phyloP scores from a whole-genome alignment of 2,888 invertebrate genomes.

The Limnephilus lunatus region DNA sequence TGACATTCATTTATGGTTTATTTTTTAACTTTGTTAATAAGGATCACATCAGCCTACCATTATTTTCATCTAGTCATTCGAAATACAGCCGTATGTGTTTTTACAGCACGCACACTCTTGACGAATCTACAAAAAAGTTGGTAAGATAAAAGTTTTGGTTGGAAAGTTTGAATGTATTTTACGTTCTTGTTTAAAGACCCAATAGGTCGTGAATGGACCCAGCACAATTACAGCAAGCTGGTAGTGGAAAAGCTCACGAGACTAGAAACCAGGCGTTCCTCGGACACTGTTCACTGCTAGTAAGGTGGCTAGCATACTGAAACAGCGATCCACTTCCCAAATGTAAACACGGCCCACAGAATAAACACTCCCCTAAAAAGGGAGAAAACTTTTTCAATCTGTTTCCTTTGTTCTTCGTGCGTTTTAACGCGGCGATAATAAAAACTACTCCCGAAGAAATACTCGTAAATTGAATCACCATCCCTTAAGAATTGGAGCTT shows the following conservation, averaged over 20 bases:
- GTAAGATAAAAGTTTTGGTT: neutral
- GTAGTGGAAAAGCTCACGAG: neutral
- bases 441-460: conserved; percentile 28
- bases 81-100: neutral
- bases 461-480: conserved; percentile 26
- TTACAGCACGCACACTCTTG: neutral
- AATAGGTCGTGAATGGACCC: neutral
- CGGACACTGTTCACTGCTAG: neutral
- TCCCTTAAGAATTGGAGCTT: conserved; percentile 12
- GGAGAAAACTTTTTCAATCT: conserved; percentile 46
- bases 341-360: conserved; percentile 25
- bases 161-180: neutral
- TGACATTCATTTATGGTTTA: neutral
- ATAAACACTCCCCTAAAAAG: conserved; percentile 28
- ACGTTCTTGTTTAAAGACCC: neutral
- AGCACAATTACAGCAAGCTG: neutral
- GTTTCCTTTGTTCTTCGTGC: conserved; percentile 41
- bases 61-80: neutral
- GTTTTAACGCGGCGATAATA: conserved; percentile 19
- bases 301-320: neutral
- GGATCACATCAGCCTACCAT: neutral
- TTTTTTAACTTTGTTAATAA: too few species aligned
- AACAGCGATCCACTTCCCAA: conserved; percentile 13
- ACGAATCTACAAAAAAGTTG: neutral
- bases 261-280: neutral